Conservation (phyloP, 2,888 invertebrate genomes). For the Lepidocyrtinus sp. region DNA sequence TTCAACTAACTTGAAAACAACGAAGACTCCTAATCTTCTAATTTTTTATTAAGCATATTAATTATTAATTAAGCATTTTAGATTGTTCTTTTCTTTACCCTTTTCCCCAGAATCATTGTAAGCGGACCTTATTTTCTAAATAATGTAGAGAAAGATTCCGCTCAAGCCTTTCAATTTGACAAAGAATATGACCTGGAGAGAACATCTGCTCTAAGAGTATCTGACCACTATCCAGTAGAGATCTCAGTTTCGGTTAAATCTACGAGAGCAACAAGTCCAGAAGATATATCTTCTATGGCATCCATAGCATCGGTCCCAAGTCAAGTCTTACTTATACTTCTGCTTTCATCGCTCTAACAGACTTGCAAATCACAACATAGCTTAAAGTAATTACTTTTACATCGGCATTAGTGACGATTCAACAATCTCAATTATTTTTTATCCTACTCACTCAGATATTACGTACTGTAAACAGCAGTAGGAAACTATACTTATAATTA, state of each 20-base stretch:
- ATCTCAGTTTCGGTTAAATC: too few relatives aligned
- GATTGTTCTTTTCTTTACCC: too few relatives aligned
- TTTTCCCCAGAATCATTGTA: constrained; percentile 52
- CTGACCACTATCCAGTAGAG: constrained; percentile 62
- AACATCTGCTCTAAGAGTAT: constrained; percentile 44
- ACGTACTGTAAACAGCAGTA: too few relatives aligned
- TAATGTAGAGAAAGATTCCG: constrained; percentile 20
- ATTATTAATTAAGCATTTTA: too few relatives aligned
- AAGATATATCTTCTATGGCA: neutral
- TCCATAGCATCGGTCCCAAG: neutral
- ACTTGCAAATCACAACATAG: neutral
- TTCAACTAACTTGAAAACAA: neutral
- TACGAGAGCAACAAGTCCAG: too few relatives aligned
- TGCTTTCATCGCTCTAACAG: neutral
- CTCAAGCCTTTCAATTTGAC: constrained; percentile 49
- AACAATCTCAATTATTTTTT: too few relatives aligned
- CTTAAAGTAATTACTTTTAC: too few relatives aligned
- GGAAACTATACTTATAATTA: too few relatives aligned
- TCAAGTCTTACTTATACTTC: neutral
- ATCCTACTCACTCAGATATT: too few relatives aligned
- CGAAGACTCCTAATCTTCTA: too few relatives aligned
- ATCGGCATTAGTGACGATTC: too few relatives aligned
- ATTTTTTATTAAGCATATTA: too few relatives aligned
- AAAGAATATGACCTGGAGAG: constrained; percentile 30
- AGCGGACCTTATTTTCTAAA: constrained; percentile 40